phyloP scores from a whole-genome alignment of 1,140 invertebrate species.

The Brachionus sp. region DNA sequence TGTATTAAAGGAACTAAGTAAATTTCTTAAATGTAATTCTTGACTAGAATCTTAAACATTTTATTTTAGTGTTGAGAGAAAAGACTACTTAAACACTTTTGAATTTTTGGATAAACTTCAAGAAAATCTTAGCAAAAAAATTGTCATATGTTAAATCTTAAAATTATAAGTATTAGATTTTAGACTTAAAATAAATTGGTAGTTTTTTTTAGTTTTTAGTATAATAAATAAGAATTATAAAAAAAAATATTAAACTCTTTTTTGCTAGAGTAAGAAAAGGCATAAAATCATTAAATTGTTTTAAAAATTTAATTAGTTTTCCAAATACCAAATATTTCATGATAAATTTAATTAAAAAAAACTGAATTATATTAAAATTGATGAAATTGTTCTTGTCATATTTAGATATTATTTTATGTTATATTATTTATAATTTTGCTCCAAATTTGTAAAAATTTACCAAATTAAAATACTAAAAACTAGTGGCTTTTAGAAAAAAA shows the following conservation, averaged over 20 bases:
- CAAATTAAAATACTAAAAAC: no score
- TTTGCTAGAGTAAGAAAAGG: no score
- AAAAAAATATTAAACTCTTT: neutral
- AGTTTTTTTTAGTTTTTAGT: neutral
- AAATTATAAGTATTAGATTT: neutral
- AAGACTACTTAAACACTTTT: constrained; percentile 93
- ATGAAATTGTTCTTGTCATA: no score
- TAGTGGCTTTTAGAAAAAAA: no score
- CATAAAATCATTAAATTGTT: no score
- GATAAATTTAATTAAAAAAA: no score
- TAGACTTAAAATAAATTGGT: neutral
- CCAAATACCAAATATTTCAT: no score
- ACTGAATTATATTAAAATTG: no score
- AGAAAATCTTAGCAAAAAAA: constrained; percentile 79
- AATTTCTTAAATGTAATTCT: neutral
- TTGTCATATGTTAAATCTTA: constrained; percentile 43
- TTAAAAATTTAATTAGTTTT: no score
- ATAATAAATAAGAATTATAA: neutral
- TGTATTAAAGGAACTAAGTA: constrained; percentile 77
- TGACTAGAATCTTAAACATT: neutral
- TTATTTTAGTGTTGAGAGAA: constrained; percentile 66
- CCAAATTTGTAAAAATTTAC: no score
- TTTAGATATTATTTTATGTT: no score
- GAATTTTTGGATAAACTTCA: constrained; percentile 93
- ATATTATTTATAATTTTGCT: no score